Base-by-base conservation (phyloP, 2,797 vertebrate species). In the Gymnothorax reevesii region DNA sequence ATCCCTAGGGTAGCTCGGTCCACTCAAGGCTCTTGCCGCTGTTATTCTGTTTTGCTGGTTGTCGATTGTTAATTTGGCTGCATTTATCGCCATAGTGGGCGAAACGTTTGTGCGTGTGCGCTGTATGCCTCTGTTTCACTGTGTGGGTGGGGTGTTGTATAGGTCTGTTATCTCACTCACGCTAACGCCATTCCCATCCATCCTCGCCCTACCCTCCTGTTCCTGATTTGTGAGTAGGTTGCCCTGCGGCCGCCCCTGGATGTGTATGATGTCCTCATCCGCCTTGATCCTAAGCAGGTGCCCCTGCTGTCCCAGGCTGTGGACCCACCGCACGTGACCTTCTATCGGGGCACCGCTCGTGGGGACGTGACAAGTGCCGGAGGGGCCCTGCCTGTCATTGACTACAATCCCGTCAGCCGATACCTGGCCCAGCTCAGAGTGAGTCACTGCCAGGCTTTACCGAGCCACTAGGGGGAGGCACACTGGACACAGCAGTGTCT, bases 221-320 rank as follows among this genome's bases (percentile, higher is more conserved):
- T 27, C 20, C n/a, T 22, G 57, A 59, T 89, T 79, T 25, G 49
- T 15, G 55, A 87, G 62, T 87, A 99, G 99, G 95, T 97, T 85
- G 93, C 93, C 79, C 96, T 99, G 94, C 97, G 98, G 33, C 97
- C 99, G 54, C 97, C 98, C 17, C 84, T 99, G 91, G 97, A 99
- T 6, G 90, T 93, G 49, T 99, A 98, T 0, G 98, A 99, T 0
- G 96, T 98, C 73, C 91, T 99, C 82, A 98, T 99, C 91, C 95
- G 95, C 93, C 94, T 99, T 88, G 94, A 94, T 83, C 91, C 96
- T 49, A 97, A 94, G 87, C 97, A 99, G 89, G 94, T 99, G 33
- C 98, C 98, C 7, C 94, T 98, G 27, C 95, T 97, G 54, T 59
- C 93, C 87, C 96, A 97, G 87, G 94, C 95, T 0, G 96, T 99